Conservation (phyloP, 2,797 vertebrate species). For the Amblyopsis hoosieri region DNA sequence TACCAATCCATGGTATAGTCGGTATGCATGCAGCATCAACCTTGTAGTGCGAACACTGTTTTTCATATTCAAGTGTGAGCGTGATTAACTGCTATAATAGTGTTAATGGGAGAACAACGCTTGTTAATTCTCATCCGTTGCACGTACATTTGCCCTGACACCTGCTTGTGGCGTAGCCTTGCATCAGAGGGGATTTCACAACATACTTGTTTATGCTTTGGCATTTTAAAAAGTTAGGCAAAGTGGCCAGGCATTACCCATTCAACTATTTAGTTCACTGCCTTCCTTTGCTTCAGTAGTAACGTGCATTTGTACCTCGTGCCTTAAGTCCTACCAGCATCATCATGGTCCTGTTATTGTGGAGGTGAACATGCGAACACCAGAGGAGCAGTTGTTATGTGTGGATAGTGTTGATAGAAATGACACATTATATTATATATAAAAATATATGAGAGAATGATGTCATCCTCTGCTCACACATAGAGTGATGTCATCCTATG, state of each 20-base stretch:
- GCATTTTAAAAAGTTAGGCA: slow-evolving; percentile 25
- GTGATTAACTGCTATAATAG: slow-evolving; percentile 24
- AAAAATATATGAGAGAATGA: no score
- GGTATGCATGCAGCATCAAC: no score
- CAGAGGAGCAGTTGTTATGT: no score
- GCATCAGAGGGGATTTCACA: slow-evolving; percentile 1
- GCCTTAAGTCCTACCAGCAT: no score
- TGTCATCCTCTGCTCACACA: no score
- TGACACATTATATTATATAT: no score
- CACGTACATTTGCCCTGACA: slow-evolving; percentile 15
- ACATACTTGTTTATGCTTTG: not conserved
- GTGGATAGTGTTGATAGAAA: no score
- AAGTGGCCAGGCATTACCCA: slow-evolving; percentile 9
- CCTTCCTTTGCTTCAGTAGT: not conserved
- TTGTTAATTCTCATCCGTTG: slow-evolving; percentile 25
- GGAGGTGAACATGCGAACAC: not conserved
- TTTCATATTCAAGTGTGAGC: slow-evolving; percentile 3
- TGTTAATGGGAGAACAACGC: not conserved
- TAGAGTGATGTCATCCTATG: no score
- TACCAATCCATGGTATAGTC: no score
- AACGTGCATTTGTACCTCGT: not conserved
- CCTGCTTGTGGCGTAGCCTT: slow-evolving; percentile 27
- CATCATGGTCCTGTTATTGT: slow-evolving; percentile 1
- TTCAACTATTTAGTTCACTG: slow-evolving; percentile 11
- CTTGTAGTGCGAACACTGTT: no score